phyloP scores from a whole-genome alignment of 2,113 vertebrate species.

The Otolemur garnettii region DNA sequence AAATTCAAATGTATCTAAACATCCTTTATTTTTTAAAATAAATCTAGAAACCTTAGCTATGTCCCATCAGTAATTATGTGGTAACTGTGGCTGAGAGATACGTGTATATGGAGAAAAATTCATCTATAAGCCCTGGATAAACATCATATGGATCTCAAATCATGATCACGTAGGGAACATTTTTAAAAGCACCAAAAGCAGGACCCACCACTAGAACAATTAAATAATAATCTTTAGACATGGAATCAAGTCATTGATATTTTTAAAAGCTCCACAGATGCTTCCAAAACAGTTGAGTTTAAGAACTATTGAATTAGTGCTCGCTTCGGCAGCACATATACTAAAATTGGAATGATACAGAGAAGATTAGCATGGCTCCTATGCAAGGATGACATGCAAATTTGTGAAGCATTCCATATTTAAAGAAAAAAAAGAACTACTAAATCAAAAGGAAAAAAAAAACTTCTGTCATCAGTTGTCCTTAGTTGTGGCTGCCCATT shows the following conservation, averaged over 20 bases:
- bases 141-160: not conserved
- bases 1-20: conserved; percentile 33
- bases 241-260: not conserved
- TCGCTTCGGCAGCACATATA: too few relatives aligned
- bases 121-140: not conserved
- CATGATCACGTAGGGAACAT: not conserved
- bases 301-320: conserved; percentile 11
- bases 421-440: too few relatives aligned
- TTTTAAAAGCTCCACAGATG: not conserved
- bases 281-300: not conserved
- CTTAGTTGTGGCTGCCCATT: not conserved
- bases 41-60: not conserved
- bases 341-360: too few relatives aligned
- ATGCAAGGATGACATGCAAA: too few relatives aligned
- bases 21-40: not conserved
- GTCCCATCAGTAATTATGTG: not conserved
- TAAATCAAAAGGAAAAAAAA: too few relatives aligned
- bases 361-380: too few relatives aligned
- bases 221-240: conserved; percentile 26
- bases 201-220: not conserved
- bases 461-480: not conserved
- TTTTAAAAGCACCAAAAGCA: not conserved
- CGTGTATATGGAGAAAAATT: not conserved
- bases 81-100: not conserved
- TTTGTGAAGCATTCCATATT: too few relatives aligned